Conservation (phyloP, 2,888 invertebrate species). For the Athripsodes cinereus region DNA sequence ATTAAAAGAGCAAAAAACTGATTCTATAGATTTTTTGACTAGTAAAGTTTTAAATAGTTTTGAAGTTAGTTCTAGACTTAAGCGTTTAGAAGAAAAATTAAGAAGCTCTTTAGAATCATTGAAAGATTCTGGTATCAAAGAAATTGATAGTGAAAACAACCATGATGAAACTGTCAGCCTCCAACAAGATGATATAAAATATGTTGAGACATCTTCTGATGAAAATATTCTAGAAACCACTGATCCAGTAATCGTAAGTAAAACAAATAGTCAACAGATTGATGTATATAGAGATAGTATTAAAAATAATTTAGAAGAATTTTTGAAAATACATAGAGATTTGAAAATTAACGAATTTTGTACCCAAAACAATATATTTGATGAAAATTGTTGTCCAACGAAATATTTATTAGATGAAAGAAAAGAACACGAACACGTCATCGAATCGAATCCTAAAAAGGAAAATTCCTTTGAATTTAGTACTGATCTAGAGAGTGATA, state of each 20-base stretch:
- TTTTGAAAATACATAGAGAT: constrained; percentile 8
- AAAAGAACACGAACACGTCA: background rate
- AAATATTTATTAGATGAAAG: background rate
- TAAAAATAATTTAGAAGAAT: background rate
- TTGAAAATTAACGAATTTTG: constrained; percentile 12
- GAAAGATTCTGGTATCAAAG: constrained; percentile 25
- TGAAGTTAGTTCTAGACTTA: constrained; percentile 43
- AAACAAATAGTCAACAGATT: background rate
- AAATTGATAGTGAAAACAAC: constrained; percentile 31
- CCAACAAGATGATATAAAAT: background rate
- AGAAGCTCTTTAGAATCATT: constrained; percentile 30
- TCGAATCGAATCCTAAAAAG: background rate
- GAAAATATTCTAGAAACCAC: background rate
- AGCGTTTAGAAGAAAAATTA: constrained; percentile 39
- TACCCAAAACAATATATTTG: background rate
- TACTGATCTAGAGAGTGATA: constrained; percentile 29
- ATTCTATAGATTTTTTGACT: constrained; percentile 27
- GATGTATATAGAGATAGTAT: background rate
- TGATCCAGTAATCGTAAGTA: background rate
- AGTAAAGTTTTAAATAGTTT: constrained; percentile 37
- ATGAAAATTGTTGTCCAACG: constrained; percentile 5
- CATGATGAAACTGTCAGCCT: background rate
- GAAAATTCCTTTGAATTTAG: background rate
- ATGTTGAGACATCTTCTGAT: background rate
- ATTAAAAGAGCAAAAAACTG: background rate